Conservation (phyloP, 1,140 invertebrate genomes). For the Lasioglossum baleicum region DNA sequence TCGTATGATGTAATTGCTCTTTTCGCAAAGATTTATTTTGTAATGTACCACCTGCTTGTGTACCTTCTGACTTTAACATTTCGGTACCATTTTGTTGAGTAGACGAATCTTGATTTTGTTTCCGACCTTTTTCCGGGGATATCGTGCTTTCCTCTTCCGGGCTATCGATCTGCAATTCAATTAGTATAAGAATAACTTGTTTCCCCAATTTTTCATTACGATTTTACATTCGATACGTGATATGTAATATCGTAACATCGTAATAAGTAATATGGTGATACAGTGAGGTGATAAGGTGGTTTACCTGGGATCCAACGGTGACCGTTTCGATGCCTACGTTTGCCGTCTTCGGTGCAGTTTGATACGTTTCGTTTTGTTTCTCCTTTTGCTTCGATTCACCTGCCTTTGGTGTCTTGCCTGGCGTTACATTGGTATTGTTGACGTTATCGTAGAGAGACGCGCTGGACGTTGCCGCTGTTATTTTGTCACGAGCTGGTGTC, state of each 20-base stretch:
- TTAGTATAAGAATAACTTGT: too few relatives aligned
- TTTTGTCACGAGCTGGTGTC: conserved; percentile 84
- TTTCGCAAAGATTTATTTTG: conserved; percentile 83
- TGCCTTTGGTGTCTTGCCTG: conserved; percentile 69
- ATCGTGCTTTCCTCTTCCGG: conserved; percentile 78
- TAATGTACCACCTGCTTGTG: conserved; percentile 88
- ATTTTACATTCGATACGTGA: too few relatives aligned
- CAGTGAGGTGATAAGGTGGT: too few relatives aligned
- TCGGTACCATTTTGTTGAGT: conserved; percentile 80
- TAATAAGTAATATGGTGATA: too few relatives aligned
- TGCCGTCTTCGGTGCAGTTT: conserved; percentile 75
- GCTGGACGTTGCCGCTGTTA: conserved; percentile 90
- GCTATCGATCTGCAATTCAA: conserved; percentile 76
- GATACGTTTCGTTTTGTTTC: conserved; percentile 77
- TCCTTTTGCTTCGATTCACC: conserved; percentile 71
- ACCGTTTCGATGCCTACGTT: conserved; percentile 82
- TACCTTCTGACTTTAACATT: conserved; percentile 87
- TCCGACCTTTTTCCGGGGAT: conserved; percentile 74
- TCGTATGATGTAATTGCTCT: conserved; percentile 85
- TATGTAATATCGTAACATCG: too few relatives aligned
- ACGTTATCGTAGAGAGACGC: conserved; percentile 95
- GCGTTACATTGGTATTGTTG: conserved; percentile 72
- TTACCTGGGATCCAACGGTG: conserved; percentile 80
- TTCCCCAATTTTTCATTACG: too few relatives aligned
- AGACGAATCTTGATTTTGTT: conserved; percentile 80